phyloP scores from a whole-genome alignment of 2,888 invertebrate genomes.

The Plebejus argus region DNA sequence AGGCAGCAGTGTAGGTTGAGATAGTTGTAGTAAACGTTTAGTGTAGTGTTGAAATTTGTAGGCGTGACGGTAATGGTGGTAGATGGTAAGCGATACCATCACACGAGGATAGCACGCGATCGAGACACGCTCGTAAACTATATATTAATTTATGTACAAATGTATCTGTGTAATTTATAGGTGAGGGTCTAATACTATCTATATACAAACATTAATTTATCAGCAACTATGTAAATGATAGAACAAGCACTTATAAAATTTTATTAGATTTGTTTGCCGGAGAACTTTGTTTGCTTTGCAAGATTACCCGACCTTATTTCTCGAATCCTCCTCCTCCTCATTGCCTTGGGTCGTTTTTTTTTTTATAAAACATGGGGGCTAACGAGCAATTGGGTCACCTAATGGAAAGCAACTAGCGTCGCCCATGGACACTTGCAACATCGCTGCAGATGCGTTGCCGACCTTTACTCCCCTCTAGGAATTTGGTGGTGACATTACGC shows the following conservation, averaged over 20 bases:
- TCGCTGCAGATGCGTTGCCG: too few relatives aligned
- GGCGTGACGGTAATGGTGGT: constrained; percentile 43
- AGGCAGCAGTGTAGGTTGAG: not conserved
- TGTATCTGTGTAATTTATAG: constrained; percentile 42
- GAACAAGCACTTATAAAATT: not conserved
- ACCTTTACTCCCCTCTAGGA: too few relatives aligned
- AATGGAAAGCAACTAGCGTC: too few relatives aligned
- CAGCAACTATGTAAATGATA: not conserved
- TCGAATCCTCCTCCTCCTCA: not conserved
- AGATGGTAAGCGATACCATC: constrained; percentile 42
- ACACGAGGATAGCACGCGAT: constrained; percentile 43
- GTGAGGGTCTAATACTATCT: constrained; percentile 40
- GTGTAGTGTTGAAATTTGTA: constrained; percentile 37
- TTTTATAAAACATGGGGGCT: too few relatives aligned
- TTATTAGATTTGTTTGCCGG: not conserved
- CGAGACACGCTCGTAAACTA: constrained; percentile 44
- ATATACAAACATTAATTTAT: not conserved
- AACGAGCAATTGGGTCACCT: too few relatives aligned
- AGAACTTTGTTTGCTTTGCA: not conserved
- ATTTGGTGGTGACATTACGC: too few relatives aligned
- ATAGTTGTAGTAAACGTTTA: constrained; percentile 22
- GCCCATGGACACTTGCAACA: too few relatives aligned
- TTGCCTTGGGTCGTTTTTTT: too few relatives aligned
- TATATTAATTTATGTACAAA: constrained; percentile 38
- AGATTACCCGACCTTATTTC: not conserved